A percentile compares a stretch with the other conserved stretches of the same genome.
These are phyloP conservation scores for Kryptopterus vitreolus DNA, from an alignment of 2,797 vertebrate species.

Conservation along the genomic window DNA sequence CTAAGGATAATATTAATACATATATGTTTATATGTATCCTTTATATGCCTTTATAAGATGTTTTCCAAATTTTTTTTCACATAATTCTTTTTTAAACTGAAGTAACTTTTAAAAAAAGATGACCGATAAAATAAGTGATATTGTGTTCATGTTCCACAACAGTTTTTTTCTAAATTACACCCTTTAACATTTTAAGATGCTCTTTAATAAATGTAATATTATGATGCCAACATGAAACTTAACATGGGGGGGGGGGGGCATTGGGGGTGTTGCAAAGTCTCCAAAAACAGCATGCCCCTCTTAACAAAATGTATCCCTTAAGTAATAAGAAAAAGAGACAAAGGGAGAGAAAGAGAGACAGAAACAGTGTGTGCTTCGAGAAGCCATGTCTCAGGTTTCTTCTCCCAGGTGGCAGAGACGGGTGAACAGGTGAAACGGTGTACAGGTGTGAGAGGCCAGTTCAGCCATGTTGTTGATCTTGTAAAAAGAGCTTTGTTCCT, in stretches of 20 bases:
- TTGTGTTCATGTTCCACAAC: neutral
- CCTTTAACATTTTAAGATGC: neutral
- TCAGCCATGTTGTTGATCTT: neutral
- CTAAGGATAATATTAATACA: neutral
- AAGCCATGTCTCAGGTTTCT: neutral
- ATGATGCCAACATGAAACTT: too few species aligned
- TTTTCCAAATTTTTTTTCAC: neutral
- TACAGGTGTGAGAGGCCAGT: neutral
- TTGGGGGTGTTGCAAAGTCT: neutral
- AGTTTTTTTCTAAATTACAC: too few species aligned
- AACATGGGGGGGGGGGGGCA: too few species aligned
- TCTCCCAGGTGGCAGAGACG: neutral
- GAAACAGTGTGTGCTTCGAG: neutral
- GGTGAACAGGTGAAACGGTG: neutral
- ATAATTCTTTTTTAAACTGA: too few species aligned
- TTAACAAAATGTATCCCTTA: neutral
- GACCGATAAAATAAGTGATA: too few species aligned
- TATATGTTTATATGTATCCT: neutral
- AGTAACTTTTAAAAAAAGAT: neutral
- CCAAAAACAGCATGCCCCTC: neutral
- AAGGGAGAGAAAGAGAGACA: neutral
- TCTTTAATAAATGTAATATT: neutral
- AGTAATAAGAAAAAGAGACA: neutral
- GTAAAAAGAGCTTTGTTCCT: constrained; percentile 24
- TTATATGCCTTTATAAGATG: too few species aligned